phyloP scores from a whole-genome alignment of 2,113 vertebrate species.

The Podarcis raffonei region DNA sequence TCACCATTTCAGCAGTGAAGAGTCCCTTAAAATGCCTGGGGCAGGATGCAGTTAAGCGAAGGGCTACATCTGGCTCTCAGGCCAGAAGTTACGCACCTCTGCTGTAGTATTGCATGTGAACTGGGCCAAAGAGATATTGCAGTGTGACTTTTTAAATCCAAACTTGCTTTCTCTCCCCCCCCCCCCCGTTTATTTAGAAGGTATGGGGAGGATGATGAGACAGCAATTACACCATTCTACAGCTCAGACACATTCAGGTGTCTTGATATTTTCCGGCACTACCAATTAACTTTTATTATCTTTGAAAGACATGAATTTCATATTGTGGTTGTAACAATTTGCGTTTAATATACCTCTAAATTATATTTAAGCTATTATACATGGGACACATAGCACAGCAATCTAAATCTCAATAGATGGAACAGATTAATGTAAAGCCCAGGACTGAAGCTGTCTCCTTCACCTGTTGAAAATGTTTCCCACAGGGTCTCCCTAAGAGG shows the following conservation, averaged over 20 bases:
- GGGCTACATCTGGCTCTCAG: neutral
- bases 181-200: neutral
- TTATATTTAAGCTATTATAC: slow-evolving; percentile 1
- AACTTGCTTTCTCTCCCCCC: neutral
- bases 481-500: neutral
- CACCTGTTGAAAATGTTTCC: slow-evolving; percentile 30
- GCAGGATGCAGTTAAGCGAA: neutral
- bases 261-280: neutral
- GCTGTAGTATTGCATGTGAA: neutral
- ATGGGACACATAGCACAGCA: neutral
- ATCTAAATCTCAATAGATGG: slow-evolving; percentile 4
- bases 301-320: slow-evolving; percentile 8
- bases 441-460: neutral
- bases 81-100: neutral
- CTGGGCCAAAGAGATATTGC: neutral
- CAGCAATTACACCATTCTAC: neutral
- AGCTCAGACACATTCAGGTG: neutral
- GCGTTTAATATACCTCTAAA: slow-evolving; percentile 15
- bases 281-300: neutral
- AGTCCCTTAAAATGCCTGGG: neutral
- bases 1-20: neutral
- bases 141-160: neutral
- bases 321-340: neutral
- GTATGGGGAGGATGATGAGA: neutral
- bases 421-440: slow-evolving; percentile 9